These are phyloP conservation scores for Rhinogobio ventralis DNA, from an alignment of 2,797 vertebrate genomes.

Conservation along the genomic window DNA sequence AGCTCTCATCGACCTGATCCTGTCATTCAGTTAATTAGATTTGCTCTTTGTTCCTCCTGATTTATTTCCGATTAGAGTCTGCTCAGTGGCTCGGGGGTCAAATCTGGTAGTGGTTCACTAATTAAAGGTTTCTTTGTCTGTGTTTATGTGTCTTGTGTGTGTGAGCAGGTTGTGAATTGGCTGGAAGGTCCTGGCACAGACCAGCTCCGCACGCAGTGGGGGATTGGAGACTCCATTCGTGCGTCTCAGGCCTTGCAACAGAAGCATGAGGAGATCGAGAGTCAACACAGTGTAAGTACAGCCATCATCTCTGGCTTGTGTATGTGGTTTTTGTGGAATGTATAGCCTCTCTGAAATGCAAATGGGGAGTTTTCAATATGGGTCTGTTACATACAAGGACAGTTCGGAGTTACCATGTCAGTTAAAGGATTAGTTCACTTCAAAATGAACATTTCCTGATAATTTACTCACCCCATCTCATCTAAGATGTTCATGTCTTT, in stretches of 20 bases:
- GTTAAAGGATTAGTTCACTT: too few relatives aligned
- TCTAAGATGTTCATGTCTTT: too few relatives aligned
- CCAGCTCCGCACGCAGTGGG: constrained; percentile 92
- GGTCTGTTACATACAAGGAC: not conserved
- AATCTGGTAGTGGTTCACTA: constrained; percentile 10
- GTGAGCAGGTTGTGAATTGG: constrained; percentile 94
- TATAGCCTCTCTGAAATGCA: not conserved
- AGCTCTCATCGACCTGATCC: constrained; percentile 21
- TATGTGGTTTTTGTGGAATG: not conserved
- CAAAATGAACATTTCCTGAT: too few relatives aligned
- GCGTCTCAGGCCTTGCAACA: constrained; percentile 95
- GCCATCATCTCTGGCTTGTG: not conserved
- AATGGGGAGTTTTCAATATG: not conserved
- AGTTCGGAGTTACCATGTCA: not conserved
- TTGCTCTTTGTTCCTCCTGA: constrained; percentile 18
- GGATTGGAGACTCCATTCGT: constrained; percentile 95
- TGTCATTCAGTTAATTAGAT: constrained; percentile 16
- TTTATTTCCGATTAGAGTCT: constrained; percentile 31
- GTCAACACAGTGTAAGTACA: constrained; percentile 94
- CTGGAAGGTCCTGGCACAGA: constrained; percentile 98
- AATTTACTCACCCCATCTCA: too few relatives aligned
- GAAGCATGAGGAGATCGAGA: constrained; percentile 98
- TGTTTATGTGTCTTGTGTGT: constrained; percentile 49
- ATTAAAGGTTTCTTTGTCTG: constrained; percentile 29
- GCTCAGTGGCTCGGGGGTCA: not conserved